Evolutionary conservation across 2,888 invertebrate genomes (phyloP), one percentile per base, ranked within the genome.

Genomic region (Halictus quadricinctus): DNA sequence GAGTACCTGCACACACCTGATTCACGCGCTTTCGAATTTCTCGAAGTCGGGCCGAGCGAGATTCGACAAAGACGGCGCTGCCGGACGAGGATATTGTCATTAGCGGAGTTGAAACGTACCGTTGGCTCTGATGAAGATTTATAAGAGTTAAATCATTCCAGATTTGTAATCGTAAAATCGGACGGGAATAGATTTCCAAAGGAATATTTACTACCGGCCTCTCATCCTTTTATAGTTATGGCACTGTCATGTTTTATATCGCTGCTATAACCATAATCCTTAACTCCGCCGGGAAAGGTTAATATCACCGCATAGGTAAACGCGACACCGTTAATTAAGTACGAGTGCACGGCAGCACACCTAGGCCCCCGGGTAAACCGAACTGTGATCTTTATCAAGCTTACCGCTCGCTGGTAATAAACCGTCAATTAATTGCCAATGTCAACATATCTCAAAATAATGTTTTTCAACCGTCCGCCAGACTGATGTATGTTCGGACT

Each of bases 241-340:
- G 48, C 50, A 43, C 29, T 64, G 64, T 60, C 81, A 43, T 77
- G 69, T 81, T 76, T 81, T 81, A 83, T 60, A 43, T 60, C 69
- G 41, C 48, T 12, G 76, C 43, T 18, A 81, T 81, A 81, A 76
- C 83, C 76, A 83, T 83, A 83, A 83, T 77, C 76, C 64, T 76
- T 80, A 83, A 46, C 41, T 70, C 41, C 18, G 21, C 1, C 66
- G 12, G 58, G 46, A 48, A 69, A 73, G 73, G 76, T 77, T 81
- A 83, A 76, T 83, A 77, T 74, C 10, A 29, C 73, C 66, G 43
- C 58, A 41, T 29, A 15, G 69, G n/a, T 18, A 60, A 73, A 77
- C 58, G 73, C 46, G 73, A 73, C 76, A 69, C 66, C 69, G 76
- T 81, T 83, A 83, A 83, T 83, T 83, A 81, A 74, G 81, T 73